Base-by-base conservation (phyloP, 2,888 invertebrate genomes). In the Dexiosoma caninum region DNA sequence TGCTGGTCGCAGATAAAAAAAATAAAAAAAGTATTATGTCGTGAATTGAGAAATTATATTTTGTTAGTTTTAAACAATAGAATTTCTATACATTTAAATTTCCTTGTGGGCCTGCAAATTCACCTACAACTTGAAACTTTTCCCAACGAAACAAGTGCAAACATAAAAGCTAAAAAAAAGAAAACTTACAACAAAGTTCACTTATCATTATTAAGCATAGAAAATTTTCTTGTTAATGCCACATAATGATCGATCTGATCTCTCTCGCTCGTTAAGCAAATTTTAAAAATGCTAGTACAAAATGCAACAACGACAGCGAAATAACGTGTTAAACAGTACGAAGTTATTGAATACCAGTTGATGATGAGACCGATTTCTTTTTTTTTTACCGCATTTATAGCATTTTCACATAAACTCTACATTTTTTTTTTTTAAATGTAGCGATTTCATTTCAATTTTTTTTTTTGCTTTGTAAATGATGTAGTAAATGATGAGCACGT, bases 401-500 rank as follows among this genome's bases (percentile, higher is more conserved):
- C 51, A 32, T 75, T 82, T 76, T 76, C 55, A 79, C 79, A 79
- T 69, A 64, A 76, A 75, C 71, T 72, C 40, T 66, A 67, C 49
- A 62, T 40, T 14, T 57, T 59, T 57, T 46, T 40, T 2, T 23
- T n/a, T 19, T 62, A 78, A 83, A 78, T 74, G 66, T 81, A 74
- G 79, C 67, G 71, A 76, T 80, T 80, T 76, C 35, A 23, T 70
- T 59, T 62, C 2, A 23, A 35, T 64, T 46, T 46, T 10, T 14
- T n/a, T 40, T 46, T 49, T 14, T 51, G 60, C 14, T 21, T 32
- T 6, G 30, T 23, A 27, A n/a, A 66, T 35, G 21, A n/a, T 60
- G 21, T 71, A 57, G 82, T 77, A 78, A 84, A 83, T 84, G 82
- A 82, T 82, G 78, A 79, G 77, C 82, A 82, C 81, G 78, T 84